Evolutionary conservation across 2,113 vertebrate genomes (phyloP), one percentile per base, ranked within the genome.

Genomic region (Caracal caracal): DNA sequence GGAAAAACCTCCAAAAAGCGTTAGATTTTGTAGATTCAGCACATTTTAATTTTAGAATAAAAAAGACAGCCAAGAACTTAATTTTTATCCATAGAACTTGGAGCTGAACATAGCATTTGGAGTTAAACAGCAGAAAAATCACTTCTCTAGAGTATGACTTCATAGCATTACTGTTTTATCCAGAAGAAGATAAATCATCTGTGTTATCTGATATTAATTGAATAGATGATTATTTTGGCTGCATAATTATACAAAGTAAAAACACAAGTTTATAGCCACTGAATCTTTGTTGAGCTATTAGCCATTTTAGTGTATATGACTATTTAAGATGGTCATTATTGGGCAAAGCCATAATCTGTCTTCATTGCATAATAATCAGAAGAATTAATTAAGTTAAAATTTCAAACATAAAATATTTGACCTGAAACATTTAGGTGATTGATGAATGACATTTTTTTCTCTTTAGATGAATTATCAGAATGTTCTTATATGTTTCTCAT

Each of bases 21-120:
- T 96, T 96, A 96, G 53, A 47, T 92, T 98, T 97, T 94, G 76
- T 53, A 96, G 81, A 88, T 97, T 96, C 90, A 96, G 88, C 88
- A 90, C 16, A 92, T 79, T 87, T 94, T 76, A 96, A 95, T 68
- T 95, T 97, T 84, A 96, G 53, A 96, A 61, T 73, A 33, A 90
- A 85, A 96, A 82, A 28, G 40, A 96, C 93, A 63, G 73, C 87
- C 11, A 2, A 88, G 37, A 82, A 90, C 35, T 33, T 90, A 87
- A 94, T 96, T 84, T 97, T 96, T 82, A 90, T 43, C 2, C 10
- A 76, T 92, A 91, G 49, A 61, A 94, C 17, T 92, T 81, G 88
- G 80, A 81, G 40, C 3, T 53, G 40, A 87, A 86, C 59, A 51
- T 26, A 87, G 30, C 47, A 24, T 93, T 90, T 6, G 20, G 37